These are phyloP conservation scores for Opisthograptis luteolata DNA, from an alignment of 2,888 invertebrate genomes.

Conservation along the genomic window DNA sequence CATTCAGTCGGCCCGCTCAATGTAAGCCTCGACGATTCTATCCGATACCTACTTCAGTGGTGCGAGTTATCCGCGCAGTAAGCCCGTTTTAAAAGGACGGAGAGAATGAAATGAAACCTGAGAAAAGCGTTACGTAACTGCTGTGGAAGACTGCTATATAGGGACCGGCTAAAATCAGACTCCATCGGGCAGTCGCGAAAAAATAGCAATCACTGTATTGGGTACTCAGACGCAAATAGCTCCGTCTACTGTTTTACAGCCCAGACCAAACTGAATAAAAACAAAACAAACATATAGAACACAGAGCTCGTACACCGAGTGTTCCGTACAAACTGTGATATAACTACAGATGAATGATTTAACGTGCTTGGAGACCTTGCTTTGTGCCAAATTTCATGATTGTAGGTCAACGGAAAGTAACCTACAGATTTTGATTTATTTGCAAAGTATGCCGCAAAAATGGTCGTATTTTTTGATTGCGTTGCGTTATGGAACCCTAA, in stretches of 20 bases:
- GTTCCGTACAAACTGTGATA: too few species aligned
- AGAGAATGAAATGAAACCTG: slow-evolving; percentile 28
- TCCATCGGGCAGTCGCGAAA: slow-evolving; percentile 27
- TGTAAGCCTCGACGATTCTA: slow-evolving; percentile 15
- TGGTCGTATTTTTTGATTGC: too few species aligned
- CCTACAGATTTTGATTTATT: too few species aligned
- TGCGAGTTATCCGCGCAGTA: slow-evolving; percentile 31
- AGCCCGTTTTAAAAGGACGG: slow-evolving; percentile 32
- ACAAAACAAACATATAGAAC: too few species aligned
- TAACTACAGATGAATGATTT: too few species aligned
- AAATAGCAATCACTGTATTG: slow-evolving; percentile 29
- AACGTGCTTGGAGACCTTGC: too few species aligned
- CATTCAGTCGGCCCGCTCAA: slow-evolving; percentile 40
- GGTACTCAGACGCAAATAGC: slow-evolving; percentile 12
- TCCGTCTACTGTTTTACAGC: background rate
- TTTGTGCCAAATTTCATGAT: too few species aligned
- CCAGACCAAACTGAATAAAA: background rate
- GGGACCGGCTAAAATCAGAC: slow-evolving; percentile 24
- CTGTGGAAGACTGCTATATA: slow-evolving; percentile 30
- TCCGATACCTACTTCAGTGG: slow-evolving; percentile 37
- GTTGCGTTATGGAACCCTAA: too few species aligned
- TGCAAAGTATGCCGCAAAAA: too few species aligned
- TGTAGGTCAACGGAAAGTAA: too few species aligned
- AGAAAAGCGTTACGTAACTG: slow-evolving; percentile 29
- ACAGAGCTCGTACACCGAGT: too few species aligned